A percentile compares a stretch with the other conserved stretches of the same genome.
Conservation (phyloP, 2,113 vertebrate species). For the Edolisoma coerulescens region DNA sequence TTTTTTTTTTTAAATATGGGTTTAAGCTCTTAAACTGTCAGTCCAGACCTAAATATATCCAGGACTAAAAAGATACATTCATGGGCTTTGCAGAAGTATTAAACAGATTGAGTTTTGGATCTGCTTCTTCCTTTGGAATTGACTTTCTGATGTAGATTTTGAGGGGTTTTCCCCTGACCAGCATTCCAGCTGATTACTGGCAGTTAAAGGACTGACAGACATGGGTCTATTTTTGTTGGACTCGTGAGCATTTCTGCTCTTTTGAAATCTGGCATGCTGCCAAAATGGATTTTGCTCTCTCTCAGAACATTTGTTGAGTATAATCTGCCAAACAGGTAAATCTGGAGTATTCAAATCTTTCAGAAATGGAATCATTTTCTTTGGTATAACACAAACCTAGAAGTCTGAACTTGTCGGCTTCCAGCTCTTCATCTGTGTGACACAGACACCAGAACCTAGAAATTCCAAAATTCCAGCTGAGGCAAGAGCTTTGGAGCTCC, state of each 20-base stretch:
- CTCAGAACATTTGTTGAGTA: background rate
- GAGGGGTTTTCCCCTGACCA: background rate
- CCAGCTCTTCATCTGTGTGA: background rate
- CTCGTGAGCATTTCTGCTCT: background rate
- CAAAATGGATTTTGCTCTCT: background rate
- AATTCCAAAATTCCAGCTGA: background rate
- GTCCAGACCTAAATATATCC: background rate
- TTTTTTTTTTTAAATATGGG: background rate
- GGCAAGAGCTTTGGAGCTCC: background rate
- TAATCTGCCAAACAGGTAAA: background rate
- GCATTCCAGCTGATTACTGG: background rate
- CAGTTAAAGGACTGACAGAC: background rate
- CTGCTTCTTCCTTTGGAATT: background rate
- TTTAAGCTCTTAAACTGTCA: background rate
- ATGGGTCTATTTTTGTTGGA: background rate
- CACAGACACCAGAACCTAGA: background rate
- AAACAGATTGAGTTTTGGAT: background rate
- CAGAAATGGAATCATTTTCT: background rate
- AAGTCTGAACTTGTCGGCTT: background rate
- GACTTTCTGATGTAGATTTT: background rate
- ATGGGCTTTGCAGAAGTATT: background rate
- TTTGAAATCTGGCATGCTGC: background rate
- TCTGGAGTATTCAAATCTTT: background rate
- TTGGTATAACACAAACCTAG: background rate
- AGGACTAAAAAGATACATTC: background rate